Conservation (phyloP, 2,113 vertebrate species). For the Fukomys damarensis region DNA sequence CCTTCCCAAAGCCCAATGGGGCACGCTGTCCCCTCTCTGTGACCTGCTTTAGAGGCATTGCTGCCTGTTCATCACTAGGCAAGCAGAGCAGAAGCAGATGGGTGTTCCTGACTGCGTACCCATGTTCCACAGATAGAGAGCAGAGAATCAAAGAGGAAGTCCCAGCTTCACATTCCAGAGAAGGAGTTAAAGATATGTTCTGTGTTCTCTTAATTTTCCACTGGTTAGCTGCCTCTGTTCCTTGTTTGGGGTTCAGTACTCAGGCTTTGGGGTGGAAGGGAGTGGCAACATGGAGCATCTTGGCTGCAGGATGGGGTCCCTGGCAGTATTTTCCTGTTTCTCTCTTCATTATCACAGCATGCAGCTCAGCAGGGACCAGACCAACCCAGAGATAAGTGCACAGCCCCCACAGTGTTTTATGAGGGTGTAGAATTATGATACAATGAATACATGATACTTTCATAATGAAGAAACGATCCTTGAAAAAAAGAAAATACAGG, state of each 20-base stretch:
- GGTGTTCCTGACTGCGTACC: accelerated
- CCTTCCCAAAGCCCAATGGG: background rate
- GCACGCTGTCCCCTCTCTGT: background rate
- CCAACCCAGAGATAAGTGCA: background rate
- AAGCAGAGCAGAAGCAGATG: background rate
- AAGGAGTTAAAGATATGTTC: conserved; percentile 85
- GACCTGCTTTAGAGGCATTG: background rate
- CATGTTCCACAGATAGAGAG: background rate
- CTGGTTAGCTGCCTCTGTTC: conserved; percentile 86
- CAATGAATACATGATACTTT: background rate
- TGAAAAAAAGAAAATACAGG: background rate
- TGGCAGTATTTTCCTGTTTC: background rate
- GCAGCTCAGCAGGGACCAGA: background rate
- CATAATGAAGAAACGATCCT: background rate
- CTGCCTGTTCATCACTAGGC: no score
- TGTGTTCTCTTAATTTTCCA: conserved; percentile 88
- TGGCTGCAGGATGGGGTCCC: background rate
- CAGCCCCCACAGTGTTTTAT: background rate
- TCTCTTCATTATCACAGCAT: background rate
- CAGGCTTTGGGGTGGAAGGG: background rate
- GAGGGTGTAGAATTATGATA: background rate
- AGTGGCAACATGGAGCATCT: background rate
- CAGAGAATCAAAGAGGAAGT: background rate
- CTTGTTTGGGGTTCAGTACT: conserved; percentile 74
- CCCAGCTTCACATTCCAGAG: conserved; percentile 74